phyloP scores from a whole-genome alignment of 2,113 vertebrate genomes.

The Sylvicapra grimmia region DNA sequence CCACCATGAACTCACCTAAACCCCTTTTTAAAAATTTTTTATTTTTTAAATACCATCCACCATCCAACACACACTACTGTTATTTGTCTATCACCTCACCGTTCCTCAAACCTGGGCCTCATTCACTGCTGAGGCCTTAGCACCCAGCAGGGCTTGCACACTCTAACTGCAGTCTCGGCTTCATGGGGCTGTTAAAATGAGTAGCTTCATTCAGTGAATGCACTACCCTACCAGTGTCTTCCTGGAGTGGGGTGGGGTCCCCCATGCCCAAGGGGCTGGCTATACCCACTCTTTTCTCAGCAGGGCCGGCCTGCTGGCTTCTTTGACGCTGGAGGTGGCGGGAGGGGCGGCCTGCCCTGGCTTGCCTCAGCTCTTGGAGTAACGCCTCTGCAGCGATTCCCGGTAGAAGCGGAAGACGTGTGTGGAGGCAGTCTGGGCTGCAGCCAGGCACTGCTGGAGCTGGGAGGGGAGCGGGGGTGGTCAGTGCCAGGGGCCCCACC shows the following conservation, averaged over 20 bases:
- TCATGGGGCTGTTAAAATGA: not conserved
- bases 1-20: not conserved
- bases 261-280: not conserved
- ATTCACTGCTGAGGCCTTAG: not conserved
- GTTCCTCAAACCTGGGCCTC: not conserved
- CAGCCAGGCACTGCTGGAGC: slow-evolving; percentile 89
- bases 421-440: slow-evolving; percentile 84
- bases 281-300: not conserved
- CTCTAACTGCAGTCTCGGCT: too few relatives aligned
- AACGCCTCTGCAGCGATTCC: slow-evolving; percentile 83
- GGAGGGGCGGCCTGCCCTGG: slow-evolving; percentile 36
- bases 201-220: not conserved
- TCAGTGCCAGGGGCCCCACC: not conserved
- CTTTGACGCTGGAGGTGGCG: not conserved
- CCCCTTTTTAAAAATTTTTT: not conserved
- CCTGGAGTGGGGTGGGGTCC: not conserved
- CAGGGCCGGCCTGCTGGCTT: not conserved
- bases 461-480: slow-evolving; percentile 52
- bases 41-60: not conserved
- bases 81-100: not conserved
- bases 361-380: slow-evolving; percentile 85
- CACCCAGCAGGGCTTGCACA: not conserved
- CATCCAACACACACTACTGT: not conserved
- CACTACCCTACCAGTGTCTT: not conserved
- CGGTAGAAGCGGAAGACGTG: slow-evolving; percentile 91